A percentile compares a stretch with the other conserved stretches of the same genome.
These are phyloP conservation scores for Podotricha telesiphe DNA, from an alignment of 2,888 invertebrate genomes.

Conservation along the genomic window DNA sequence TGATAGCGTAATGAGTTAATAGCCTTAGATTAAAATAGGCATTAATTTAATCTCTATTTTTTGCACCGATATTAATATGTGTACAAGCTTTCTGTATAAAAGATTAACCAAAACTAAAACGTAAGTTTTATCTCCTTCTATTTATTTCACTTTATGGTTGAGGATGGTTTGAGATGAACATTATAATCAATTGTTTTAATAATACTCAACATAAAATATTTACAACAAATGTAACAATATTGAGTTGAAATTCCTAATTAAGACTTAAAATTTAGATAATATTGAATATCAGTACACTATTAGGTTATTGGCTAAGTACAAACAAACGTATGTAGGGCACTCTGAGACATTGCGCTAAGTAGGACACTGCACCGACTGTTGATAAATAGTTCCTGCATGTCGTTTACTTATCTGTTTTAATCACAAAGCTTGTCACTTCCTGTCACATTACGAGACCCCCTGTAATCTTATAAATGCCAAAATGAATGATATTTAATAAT, in stretches of 20 bases:
- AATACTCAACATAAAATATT: too few species aligned
- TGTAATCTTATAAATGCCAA: background rate
- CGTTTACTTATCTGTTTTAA: background rate
- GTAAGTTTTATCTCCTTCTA: too few species aligned
- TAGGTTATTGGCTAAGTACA: background rate
- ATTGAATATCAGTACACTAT: background rate
- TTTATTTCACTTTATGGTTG: too few species aligned
- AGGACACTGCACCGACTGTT: background rate
- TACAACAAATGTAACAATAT: background rate
- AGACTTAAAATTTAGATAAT: background rate
- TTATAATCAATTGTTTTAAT: too few species aligned
- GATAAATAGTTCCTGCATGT: constrained; percentile 3
- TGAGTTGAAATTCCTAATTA: background rate
- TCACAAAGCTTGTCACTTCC: too few species aligned
- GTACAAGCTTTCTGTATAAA: too few species aligned
- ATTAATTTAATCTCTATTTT: too few species aligned
- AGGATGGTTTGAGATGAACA: too few species aligned
- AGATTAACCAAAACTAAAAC: too few species aligned
- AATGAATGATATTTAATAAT: background rate
- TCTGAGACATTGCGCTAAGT: constrained; percentile 3
- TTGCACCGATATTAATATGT: too few species aligned
- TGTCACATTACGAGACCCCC: background rate
- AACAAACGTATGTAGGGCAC: constrained; percentile 11
- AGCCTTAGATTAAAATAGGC: background rate
- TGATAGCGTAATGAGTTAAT: background rate